A percentile compares a stretch with the other conserved stretches of the same genome.
These are phyloP conservation scores for Cygnus buccinator DNA, from an alignment of 2,113 vertebrate species.

Conservation along the genomic window DNA sequence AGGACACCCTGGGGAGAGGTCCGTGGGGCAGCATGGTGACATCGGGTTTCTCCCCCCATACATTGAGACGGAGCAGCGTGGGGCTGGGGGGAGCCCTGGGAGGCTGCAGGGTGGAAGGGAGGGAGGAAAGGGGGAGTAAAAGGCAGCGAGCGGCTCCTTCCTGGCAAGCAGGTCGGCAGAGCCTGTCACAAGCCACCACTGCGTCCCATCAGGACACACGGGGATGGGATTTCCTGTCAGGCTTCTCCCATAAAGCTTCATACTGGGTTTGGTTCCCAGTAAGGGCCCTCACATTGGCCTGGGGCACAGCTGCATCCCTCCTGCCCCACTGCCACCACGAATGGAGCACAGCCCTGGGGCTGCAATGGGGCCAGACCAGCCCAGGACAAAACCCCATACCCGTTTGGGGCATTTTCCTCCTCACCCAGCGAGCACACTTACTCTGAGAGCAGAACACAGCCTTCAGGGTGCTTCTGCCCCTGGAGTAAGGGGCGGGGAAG, in stretches of 20 bases:
- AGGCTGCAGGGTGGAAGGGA: not conserved
- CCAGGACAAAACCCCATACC: not conserved
- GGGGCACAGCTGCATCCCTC: not conserved
- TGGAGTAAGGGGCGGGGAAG: not conserved
- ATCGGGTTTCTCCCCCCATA: not conserved
- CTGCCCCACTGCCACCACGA: rapidly evolving
- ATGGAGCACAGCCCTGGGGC: not conserved
- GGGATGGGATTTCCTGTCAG: not conserved
- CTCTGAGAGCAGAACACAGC: not conserved
- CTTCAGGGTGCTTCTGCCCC: rapidly evolving
- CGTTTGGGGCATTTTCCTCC: not conserved
- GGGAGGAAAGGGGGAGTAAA: not conserved
- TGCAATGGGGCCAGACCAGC: not conserved
- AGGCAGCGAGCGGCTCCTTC: not conserved
- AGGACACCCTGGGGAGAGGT: not conserved
- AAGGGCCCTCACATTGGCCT: rapidly evolving
- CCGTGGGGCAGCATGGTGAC: rapidly evolving
- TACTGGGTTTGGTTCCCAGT: not conserved
- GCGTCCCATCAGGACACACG: rapidly evolving
- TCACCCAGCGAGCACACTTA: rapidly evolving
- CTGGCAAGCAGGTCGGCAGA: not conserved
- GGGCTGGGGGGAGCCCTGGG: not conserved
- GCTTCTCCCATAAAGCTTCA: not conserved
- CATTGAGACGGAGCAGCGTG: not conserved
- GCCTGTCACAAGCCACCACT: not conserved